phyloP scores from a whole-genome alignment of 2,797 vertebrate species.

The Thunnus albacares region DNA sequence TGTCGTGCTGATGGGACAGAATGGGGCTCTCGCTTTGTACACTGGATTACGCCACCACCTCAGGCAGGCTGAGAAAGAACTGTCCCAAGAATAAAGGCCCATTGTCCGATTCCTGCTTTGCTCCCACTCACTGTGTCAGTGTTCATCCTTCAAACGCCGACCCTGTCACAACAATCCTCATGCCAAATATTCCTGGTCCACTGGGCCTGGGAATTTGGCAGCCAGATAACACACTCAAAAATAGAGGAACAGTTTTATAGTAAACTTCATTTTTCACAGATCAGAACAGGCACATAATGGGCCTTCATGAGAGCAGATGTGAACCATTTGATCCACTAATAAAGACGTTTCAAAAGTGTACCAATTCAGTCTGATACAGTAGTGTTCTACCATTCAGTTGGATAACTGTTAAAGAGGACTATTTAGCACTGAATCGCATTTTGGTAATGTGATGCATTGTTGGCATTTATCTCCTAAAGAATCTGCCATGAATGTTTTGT shows the following conservation, averaged over 20 bases:
- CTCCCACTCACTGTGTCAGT: conserved; percentile 63
- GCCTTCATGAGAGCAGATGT: not conserved
- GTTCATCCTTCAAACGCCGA: conserved; percentile 62
- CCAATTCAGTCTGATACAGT: not conserved
- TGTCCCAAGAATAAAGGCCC: conserved; percentile 57
- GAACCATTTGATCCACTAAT: not conserved
- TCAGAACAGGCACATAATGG: not conserved
- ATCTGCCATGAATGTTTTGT: too few species aligned
- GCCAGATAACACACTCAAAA: conserved; percentile 36
- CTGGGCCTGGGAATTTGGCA: conserved; percentile 72
- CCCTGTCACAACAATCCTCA: conserved; percentile 45
- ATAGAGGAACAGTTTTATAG: conserved; percentile 21
- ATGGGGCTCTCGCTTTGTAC: conserved; percentile 50
- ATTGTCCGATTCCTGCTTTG: conserved; percentile 60
- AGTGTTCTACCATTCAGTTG: not conserved
- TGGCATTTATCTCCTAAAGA: too few species aligned
- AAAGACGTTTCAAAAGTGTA: not conserved
- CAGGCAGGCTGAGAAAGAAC: conserved; percentile 25
- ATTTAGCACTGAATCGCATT: too few species aligned
- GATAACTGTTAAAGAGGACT: too few species aligned
- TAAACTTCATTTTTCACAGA: not conserved
- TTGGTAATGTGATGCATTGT: too few species aligned
- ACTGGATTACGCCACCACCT: conserved; percentile 36
- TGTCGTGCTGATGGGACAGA: conserved; percentile 56
- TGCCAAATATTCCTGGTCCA: conserved; percentile 60